Percentiles rank a stretch among this genome's conserved stretches.
These are phyloP conservation scores for Tragopan temminckii DNA, from an alignment of 2,797 vertebrate species.

Conservation along the genomic window DNA sequence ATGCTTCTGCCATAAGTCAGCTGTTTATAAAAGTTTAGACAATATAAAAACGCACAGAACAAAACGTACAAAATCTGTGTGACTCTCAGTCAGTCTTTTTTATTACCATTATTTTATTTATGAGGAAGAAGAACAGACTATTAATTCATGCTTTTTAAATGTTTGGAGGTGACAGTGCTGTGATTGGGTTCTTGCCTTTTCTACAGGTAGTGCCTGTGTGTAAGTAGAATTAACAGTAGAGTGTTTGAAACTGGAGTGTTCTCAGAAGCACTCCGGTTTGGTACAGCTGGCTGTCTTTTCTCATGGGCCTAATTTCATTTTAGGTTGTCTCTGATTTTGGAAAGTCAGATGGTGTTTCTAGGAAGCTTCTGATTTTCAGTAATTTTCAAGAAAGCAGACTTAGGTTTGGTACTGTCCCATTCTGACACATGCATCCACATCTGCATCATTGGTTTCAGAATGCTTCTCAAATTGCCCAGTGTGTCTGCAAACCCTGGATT, in stretches of 20 bases:
- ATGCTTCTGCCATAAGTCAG: neutral
- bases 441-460: neutral
- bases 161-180: neutral
- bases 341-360: neutral
- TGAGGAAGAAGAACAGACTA: neutral
- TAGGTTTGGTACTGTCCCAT: neutral
- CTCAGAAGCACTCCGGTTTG: neutral
- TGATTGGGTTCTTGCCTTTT: neutral
- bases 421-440: neutral
- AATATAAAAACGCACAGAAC: neutral
- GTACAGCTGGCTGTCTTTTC: neutral
- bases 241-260: neutral
- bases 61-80: neutral
- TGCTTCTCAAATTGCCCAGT: neutral
- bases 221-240: neutral
- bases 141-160: neutral
- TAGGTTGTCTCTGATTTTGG: neutral
- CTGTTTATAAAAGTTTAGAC: neutral
- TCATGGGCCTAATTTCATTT: neutral
- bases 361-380: neutral
- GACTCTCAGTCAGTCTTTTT: neutral
- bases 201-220: rapidly evolving
- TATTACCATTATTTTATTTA: neutral
- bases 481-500: neutral
- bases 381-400: neutral